Evolutionary conservation across 2,888 invertebrate species (phyloP).

Genomic region (Agrotis exclamationis): DNA sequence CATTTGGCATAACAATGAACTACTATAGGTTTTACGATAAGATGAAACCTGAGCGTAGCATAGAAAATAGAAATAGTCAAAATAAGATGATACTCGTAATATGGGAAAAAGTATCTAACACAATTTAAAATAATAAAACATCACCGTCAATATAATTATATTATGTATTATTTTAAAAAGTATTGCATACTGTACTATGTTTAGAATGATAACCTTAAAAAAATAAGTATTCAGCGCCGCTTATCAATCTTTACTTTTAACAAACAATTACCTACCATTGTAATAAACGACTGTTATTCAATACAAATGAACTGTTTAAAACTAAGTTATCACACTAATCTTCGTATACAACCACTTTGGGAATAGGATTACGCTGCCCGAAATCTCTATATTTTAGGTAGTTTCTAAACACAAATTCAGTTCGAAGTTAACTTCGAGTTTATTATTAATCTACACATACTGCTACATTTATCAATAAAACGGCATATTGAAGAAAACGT

Average conservation of each 20-base stretch:
- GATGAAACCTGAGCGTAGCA: too few relatives aligned
- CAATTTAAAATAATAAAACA: too few relatives aligned
- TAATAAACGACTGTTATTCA: slow-evolving; percentile 51
- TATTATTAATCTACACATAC: slow-evolving; percentile 50
- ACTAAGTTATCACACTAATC: slow-evolving; percentile 74
- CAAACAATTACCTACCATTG: slow-evolving; percentile 34
- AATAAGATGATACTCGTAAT: too few relatives aligned
- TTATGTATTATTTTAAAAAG: too few relatives aligned
- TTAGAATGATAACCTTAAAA: too few relatives aligned
- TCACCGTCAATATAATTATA: too few relatives aligned
- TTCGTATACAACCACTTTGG: slow-evolving; percentile 70
- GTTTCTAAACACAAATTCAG: slow-evolving; percentile 71
- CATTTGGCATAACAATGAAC: too few relatives aligned
- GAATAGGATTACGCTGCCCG: slow-evolving; percentile 69
- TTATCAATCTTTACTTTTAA: slow-evolving; percentile 7
- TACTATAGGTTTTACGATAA: too few relatives aligned
- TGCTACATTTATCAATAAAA: slow-evolving; percentile 34
- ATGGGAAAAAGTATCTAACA: too few relatives aligned
- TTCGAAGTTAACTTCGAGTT: slow-evolving; percentile 49
- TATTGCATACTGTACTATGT: slow-evolving; percentile 17
- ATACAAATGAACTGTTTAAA: slow-evolving; percentile 64
- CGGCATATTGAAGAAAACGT: slow-evolving; percentile 36
- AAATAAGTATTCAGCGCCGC: too few relatives aligned
- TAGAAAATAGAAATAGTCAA: too few relatives aligned
- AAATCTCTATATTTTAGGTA: slow-evolving; percentile 69